Conservation (phyloP, 2,888 invertebrate species). For the Balanococcus diminutus region DNA sequence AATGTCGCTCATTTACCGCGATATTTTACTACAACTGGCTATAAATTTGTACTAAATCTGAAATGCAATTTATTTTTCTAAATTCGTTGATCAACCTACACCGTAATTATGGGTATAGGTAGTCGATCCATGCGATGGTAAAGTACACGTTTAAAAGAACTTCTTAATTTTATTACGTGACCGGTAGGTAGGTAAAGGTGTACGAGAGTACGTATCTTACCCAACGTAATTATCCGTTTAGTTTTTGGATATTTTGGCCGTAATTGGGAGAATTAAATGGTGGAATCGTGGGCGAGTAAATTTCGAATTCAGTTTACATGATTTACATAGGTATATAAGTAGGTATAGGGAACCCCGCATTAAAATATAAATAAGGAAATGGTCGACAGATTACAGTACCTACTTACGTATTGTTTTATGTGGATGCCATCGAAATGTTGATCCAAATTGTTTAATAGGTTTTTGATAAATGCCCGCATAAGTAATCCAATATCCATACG, state of each 20-base stretch:
- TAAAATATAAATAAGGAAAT: neutral
- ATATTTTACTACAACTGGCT: neutral
- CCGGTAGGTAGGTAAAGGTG: neutral
- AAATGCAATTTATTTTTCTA: conserved; percentile 5
- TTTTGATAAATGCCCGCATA: neutral
- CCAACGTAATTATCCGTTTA: neutral
- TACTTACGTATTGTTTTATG: neutral
- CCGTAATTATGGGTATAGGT: neutral
- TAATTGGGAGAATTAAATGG: neutral
- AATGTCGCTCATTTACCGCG: neutral
- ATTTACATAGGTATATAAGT: neutral
- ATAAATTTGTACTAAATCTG: neutral
- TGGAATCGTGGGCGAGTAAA: neutral
- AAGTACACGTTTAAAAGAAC: neutral
- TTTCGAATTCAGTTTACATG: neutral
- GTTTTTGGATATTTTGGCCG: neutral
- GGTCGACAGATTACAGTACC: neutral
- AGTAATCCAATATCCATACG: neutral
- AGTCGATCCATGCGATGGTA: neutral
- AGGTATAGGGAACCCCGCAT: neutral
- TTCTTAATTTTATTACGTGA: conserved; percentile 14
- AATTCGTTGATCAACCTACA: conserved; percentile 8
- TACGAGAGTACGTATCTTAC: neutral
- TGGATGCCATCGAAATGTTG: no score
- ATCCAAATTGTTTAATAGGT: neutral